Conservation (phyloP, 2,797 vertebrate species). For the Microhierax caerulescens region DNA sequence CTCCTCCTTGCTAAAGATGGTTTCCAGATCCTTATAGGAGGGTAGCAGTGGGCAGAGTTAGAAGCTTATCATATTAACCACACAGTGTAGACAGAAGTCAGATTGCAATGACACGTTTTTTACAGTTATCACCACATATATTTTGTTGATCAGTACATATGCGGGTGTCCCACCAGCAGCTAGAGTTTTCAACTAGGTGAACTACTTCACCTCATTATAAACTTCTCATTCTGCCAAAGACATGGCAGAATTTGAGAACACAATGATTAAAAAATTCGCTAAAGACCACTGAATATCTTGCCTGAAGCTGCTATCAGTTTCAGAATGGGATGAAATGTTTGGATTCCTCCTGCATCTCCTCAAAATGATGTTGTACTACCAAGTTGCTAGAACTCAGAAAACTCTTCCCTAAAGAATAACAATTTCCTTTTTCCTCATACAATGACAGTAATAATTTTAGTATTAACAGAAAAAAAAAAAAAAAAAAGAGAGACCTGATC, state of each 20-base stretch:
- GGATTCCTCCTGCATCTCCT: neutral
- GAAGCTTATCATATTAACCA: neutral
- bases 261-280: neutral
- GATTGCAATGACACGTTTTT: neutral
- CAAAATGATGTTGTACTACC: neutral
- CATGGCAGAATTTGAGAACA: neutral
- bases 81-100: neutral
- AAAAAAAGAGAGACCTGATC: neutral
- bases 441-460: neutral
- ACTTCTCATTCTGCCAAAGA: neutral
- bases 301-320: neutral
- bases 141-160: neutral
- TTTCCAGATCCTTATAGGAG: neutral
- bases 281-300: neutral
- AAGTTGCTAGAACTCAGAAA: neutral
- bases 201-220: neutral
- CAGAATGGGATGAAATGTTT: neutral
- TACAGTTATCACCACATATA: neutral
- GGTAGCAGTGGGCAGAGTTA: neutral
- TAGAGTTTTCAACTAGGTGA: neutral
- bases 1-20: neutral
- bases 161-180: neutral
- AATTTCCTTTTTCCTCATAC: neutral
- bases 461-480: slow-evolving; percentile 7
- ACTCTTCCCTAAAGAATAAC: neutral